Evolutionary conservation across 1,140 invertebrate species (phyloP).

Genomic region (Drosophila pallidifrons): DNA sequence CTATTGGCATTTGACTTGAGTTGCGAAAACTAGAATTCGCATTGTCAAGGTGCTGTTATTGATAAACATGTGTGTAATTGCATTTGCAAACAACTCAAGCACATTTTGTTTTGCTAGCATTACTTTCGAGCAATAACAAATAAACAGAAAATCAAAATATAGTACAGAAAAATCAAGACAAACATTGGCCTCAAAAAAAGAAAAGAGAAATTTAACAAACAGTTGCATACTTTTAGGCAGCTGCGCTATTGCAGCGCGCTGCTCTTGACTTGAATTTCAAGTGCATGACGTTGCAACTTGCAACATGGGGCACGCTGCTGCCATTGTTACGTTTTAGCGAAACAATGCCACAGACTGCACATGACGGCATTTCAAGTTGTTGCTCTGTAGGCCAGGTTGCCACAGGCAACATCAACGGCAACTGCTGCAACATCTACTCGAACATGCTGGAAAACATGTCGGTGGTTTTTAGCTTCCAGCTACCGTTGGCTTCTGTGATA

Average conservation of each 20-base stretch:
- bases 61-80: slow-evolving; percentile 64
- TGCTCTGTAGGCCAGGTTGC: slow-evolving; percentile 29
- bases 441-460: slow-evolving; percentile 31
- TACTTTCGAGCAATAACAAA: slow-evolving; percentile 46
- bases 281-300: slow-evolving; percentile 58
- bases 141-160: slow-evolving; percentile 16
- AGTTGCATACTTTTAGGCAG: slow-evolving; percentile 40
- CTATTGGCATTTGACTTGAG: not conserved
- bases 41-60: slow-evolving; percentile 8
- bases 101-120: slow-evolving; percentile 49
- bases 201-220: slow-evolving; percentile 13
- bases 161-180: slow-evolving; percentile 9
- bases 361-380: slow-evolving; percentile 67
- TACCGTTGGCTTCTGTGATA: slow-evolving; percentile 37
- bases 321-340: slow-evolving; percentile 46
- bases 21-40: not conserved
- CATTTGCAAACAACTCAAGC: slow-evolving; percentile 62
- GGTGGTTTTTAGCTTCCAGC: not conserved
- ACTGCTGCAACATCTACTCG: slow-evolving; percentile 22
- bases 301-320: slow-evolving; percentile 13
- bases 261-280: slow-evolving; percentile 80
- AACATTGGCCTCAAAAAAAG: slow-evolving; percentile 36
- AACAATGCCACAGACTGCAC: slow-evolving; percentile 72
- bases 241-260: slow-evolving; percentile 42
- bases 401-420: slow-evolving; percentile 1